phyloP scores from a whole-genome alignment of 2,888 invertebrate genomes.

The Keiferia lycopersicella region DNA sequence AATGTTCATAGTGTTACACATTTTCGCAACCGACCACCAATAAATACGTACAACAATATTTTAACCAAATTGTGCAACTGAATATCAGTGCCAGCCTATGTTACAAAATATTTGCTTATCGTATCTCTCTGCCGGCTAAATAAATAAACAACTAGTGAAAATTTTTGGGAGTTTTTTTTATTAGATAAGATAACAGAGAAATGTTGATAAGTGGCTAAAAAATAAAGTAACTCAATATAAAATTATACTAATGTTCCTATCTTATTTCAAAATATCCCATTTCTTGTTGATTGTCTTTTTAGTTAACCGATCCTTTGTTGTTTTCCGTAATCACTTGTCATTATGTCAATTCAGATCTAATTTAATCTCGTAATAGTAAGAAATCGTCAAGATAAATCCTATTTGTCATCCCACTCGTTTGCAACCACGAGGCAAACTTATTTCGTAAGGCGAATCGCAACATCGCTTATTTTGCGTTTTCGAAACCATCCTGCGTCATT shows the following conservation, averaged over 20 bases:
- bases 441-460: slow-evolving; percentile 78
- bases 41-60: slow-evolving; percentile 37
- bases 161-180: slow-evolving; percentile 49
- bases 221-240: slow-evolving; percentile 2
- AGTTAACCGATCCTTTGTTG: slow-evolving; percentile 28
- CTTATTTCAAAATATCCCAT: slow-evolving; percentile 16
- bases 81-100: slow-evolving; percentile 50
- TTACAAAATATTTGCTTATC: slow-evolving; percentile 70
- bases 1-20: slow-evolving; percentile 39
- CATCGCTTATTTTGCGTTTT: slow-evolving; percentile 78
- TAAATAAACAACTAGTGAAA: slow-evolving; percentile 71
- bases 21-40: slow-evolving; percentile 52
- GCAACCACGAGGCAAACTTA: slow-evolving; percentile 72
- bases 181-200: slow-evolving; percentile 70
- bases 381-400: slow-evolving; percentile 69
- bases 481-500: slow-evolving; percentile 78
- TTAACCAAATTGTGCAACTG: slow-evolving; percentile 52
- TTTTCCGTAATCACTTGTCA: slow-evolving; percentile 30
- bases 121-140: slow-evolving; percentile 52
- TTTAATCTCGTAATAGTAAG: slow-evolving; percentile 51
- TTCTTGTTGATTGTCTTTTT: slow-evolving; percentile 7
- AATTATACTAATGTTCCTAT: slow-evolving; percentile 12
- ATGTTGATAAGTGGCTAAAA: slow-evolving; percentile 51
- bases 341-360: slow-evolving; percentile 33
- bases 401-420: slow-evolving; percentile 77